These are phyloP conservation scores for Ochropleura leucogaster DNA, from an alignment of 2,888 invertebrate species.

Conservation along the genomic window DNA sequence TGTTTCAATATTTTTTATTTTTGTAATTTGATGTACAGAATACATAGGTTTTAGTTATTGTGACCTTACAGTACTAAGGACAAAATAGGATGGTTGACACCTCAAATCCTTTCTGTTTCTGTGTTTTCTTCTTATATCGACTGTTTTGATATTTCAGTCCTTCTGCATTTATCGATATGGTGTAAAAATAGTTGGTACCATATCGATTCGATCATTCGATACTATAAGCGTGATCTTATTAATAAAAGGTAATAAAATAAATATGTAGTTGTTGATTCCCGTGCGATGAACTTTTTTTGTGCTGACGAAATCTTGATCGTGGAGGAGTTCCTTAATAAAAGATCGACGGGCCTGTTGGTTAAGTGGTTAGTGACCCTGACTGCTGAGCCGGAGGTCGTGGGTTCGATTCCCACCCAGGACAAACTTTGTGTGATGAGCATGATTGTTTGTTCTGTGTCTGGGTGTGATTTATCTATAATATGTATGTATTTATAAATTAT, in stretches of 20 bases:
- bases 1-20: no score
- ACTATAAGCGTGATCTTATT: conserved; percentile 67
- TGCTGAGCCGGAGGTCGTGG: no score
- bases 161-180: conserved; percentile 14
- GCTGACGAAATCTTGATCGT: background rate
- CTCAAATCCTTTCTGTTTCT: background rate
- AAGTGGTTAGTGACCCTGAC: no score
- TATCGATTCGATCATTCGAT: conserved; percentile 65
- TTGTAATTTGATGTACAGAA: no score
- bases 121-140: background rate
- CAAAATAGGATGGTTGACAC: background rate
- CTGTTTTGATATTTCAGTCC: background rate
- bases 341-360: no score
- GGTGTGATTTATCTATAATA: no score
- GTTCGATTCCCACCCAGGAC: no score
- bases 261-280: conserved; percentile 47
- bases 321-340: background rate
- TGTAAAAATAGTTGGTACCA: conserved; percentile 35
- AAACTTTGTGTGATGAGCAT: no score
- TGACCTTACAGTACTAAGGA: background rate
- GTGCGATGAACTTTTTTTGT: conserved; percentile 50
- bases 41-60: background rate
- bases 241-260: conserved; percentile 64
- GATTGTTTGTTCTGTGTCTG: no score
- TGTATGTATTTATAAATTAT: no score